Conservation (phyloP, 2,113 vertebrate species). For the Eudyptes chrysolophus region DNA sequence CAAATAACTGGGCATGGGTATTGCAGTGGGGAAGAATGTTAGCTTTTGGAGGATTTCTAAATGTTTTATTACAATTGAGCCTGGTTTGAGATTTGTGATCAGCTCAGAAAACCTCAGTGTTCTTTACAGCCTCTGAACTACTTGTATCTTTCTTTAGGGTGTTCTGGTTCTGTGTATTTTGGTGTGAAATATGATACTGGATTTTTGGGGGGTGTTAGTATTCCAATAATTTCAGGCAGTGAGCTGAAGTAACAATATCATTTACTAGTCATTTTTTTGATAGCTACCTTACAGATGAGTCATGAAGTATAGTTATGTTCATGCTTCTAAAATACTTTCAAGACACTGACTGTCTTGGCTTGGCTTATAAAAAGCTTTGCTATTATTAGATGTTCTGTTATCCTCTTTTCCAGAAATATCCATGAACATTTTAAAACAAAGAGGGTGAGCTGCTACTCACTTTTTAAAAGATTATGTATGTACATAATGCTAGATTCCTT, state of each 20-base stretch:
- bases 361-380: not conserved
- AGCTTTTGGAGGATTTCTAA: not conserved
- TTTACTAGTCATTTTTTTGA: not conserved
- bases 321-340: slow-evolving; percentile 8
- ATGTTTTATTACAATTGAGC: not conserved
- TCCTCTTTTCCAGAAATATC: not conserved
- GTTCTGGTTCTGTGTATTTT: not conserved
- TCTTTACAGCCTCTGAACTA: not conserved
- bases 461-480: not conserved
- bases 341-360: not conserved
- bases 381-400: not conserved
- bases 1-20: not conserved
- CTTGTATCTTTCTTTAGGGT: not conserved
- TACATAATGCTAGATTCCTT: not conserved
- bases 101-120: not conserved
- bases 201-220: not conserved
- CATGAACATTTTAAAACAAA: not conserved
- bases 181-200: not conserved
- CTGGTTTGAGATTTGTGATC: not conserved
- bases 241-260: not conserved
- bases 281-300: not conserved
- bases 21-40: not conserved
- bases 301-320: not conserved
- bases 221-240: not conserved
- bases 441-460: not conserved